phyloP scores from a whole-genome alignment of 2,113 vertebrate genomes.

The Ophthalmolycus amberensis region DNA sequence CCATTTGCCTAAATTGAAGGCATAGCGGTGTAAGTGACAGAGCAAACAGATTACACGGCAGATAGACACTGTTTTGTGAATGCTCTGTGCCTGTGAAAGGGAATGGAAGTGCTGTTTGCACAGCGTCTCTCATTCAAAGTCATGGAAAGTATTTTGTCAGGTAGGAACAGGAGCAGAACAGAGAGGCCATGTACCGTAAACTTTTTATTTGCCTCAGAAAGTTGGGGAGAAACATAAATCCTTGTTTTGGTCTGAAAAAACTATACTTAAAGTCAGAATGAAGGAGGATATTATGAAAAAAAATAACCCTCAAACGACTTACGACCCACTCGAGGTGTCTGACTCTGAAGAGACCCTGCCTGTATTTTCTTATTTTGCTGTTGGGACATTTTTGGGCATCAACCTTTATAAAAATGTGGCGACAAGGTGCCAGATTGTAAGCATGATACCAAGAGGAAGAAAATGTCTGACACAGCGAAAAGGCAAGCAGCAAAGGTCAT shows the following conservation, averaged over 20 bases:
- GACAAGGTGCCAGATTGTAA: background rate
- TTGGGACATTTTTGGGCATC: background rate
- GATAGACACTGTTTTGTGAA: slow-evolving; percentile 35
- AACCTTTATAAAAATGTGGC: background rate
- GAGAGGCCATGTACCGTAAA: background rate
- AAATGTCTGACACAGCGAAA: background rate
- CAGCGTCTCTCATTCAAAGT: slow-evolving; percentile 15
- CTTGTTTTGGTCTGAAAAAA: background rate
- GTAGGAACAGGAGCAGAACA: slow-evolving; percentile 21
- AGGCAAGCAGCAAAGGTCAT: background rate
- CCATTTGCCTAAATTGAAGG: slow-evolving; percentile 55
- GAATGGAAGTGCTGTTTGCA: slow-evolving; percentile 49
- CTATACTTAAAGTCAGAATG: background rate
- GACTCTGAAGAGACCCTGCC: background rate
- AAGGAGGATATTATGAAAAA: background rate
- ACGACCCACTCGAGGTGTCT: background rate
- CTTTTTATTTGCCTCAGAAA: slow-evolving; percentile 6
- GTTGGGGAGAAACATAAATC: background rate
- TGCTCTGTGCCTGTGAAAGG: slow-evolving; percentile 27
- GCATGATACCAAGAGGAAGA: background rate
- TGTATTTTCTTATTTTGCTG: background rate
- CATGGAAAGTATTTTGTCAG: slow-evolving; percentile 54
- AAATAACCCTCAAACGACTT: background rate
- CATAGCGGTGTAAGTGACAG: slow-evolving; percentile 41
- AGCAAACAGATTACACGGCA: slow-evolving; percentile 50